Base-by-base conservation (phyloP, 2,888 invertebrate species). In the Sepioteuthis lessoniana region DNA sequence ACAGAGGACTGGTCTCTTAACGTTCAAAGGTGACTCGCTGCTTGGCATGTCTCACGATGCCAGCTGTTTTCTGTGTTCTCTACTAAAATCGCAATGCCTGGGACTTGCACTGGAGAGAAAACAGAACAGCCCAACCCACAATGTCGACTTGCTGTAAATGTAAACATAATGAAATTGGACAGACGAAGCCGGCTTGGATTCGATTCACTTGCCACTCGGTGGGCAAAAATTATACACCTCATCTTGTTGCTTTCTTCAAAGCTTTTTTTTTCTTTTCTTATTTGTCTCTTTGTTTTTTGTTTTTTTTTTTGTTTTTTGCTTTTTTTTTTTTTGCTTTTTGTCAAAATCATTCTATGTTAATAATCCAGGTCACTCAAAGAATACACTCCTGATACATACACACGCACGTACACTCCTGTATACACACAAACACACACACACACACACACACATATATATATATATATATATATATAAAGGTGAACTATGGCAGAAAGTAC, bases 31-130 rank as follows among this genome's bases (percentile, higher is more conserved):
- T 76, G 76, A 76, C 76, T n/a, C 76, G 76, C 13, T 31, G 76
- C 31, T 76, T 76, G 76, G 76, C 76, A 76, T 76, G 76, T 76
- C 76, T 76, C 76, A 76, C 76, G 28, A n/a, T n/a, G 76, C 76
- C 76, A 76, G 31, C 31, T 76, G 76, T 76, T 76, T 31, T 76
- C 76, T 31, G 10, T 31, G 10, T n/a, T 31, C 76, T n/a, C 76
- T n/a, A 31, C 76, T 4, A 76, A n/a, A 76, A 0, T 76, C 60
- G 28, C 8, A 76, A 76, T n/a, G 25, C 25, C 25, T 8, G 31
- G 31, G 76, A 31, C 31, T 50, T 50, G 50, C 21, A 50, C 76
- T 28, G 76, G n/a, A 7, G 76, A 31, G n/a, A 76, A 76, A 31
- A 10, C 10, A 31, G 7, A 8, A 31, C 10, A 10, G 76, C 7